These are phyloP conservation scores for Penaeus monodon DNA, from an alignment of 2,888 invertebrate genomes.

Conservation along the genomic window DNA sequence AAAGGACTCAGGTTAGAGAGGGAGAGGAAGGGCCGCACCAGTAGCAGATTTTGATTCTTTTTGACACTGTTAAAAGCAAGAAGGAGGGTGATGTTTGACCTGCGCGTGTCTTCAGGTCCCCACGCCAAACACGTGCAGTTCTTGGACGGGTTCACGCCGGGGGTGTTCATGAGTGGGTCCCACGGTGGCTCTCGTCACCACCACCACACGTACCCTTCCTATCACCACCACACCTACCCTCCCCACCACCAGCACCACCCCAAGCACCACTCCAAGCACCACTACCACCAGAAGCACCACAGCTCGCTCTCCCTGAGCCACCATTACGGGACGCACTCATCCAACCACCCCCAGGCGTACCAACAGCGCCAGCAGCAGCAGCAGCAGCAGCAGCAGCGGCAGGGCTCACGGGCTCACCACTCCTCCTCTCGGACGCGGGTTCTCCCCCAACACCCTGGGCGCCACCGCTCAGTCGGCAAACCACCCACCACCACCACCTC, in stretches of 20 bases:
- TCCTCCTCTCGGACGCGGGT: slow-evolving; percentile 41
- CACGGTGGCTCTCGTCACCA: slow-evolving; percentile 34
- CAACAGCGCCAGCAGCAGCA: slow-evolving; percentile 33
- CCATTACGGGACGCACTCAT: slow-evolving; percentile 31
- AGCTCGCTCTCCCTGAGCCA: background rate
- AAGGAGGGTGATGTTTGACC: slow-evolving; percentile 32
- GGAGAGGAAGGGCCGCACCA: too few species aligned
- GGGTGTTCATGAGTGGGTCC: slow-evolving; percentile 28
- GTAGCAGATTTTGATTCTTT: background rate
- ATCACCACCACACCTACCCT: slow-evolving; percentile 20
- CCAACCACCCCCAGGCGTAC: background rate
- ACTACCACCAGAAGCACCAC: slow-evolving; percentile 8
- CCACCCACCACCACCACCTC: slow-evolving; percentile 11
- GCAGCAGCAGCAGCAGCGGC: slow-evolving; percentile 23
- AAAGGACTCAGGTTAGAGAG: too few species aligned
- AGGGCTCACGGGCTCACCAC: slow-evolving; percentile 20
- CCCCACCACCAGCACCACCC: slow-evolving; percentile 6
- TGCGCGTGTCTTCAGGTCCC: slow-evolving; percentile 56
- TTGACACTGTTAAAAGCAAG: background rate
- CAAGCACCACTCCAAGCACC: background rate
- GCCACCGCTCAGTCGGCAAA: slow-evolving; percentile 30
- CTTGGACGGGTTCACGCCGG: slow-evolving; percentile 44
- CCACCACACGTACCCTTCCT: background rate
- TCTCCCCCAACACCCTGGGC: slow-evolving; percentile 43
- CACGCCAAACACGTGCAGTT: slow-evolving; percentile 54